Base-by-base conservation (phyloP, 1,140 invertebrate species). In the Pachyrhynchus sulphureomaculatus region DNA sequence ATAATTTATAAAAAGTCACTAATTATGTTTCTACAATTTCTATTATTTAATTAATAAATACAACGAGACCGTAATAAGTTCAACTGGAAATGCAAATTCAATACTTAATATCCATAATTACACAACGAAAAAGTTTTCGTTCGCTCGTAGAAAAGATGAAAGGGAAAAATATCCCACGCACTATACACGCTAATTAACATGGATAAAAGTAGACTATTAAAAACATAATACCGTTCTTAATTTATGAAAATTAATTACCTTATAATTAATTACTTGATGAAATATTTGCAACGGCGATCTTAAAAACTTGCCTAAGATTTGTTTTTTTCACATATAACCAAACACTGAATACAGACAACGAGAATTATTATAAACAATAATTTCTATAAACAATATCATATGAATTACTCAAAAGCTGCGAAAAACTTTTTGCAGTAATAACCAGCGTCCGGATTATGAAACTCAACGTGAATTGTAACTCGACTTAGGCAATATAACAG, bases 81-180 rank as follows among this genome's bases (percentile, higher is more conserved):
- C 5, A 10, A 41, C 15, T 41, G 9, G 20, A 41, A 41, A 41
- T 41, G 37, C 13, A 41, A 41, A 41, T 41, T 15, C 20, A 20
- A 41, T 41, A 18, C 37, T 13, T 17, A 41, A 41, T 41, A 41
- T 41, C 37, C 37, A 41, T 45, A 45, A 45, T 45, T 45, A 45
- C 42, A 45, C 42, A 45, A 45, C 21, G 5, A 18, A 23, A 23
- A 21, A 45, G 26, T 29, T 24, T 23, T 21, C 13, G 21, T 45
- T 45, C 20, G 23, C 10, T 13, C 20, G 23, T 21, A 17, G 36
- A 39, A 45, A 21, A 45, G 23, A 45, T 21, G 23, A 45, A 45
- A 45, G 23, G 18, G 42, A 45, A 45, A 45, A 45, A 21, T 45
- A 45, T 45, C 42, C 42, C 42, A 45, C 42, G 23, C 18, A 13